Evolutionary conservation across 2,797 vertebrate genomes (phyloP), one percentile per base, ranked within the genome.

Genomic region (Orestias chungarensis): DNA sequence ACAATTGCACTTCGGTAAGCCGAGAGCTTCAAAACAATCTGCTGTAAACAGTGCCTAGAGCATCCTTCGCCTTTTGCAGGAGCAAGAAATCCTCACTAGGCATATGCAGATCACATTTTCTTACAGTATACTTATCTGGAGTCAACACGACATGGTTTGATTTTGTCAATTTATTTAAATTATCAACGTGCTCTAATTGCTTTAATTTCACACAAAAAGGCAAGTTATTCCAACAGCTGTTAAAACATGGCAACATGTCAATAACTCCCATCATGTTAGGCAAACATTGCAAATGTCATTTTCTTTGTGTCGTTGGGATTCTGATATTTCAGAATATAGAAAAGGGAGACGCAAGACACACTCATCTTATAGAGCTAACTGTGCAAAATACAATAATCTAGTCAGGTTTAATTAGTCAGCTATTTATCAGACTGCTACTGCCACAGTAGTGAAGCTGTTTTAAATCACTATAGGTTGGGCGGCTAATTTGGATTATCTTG

Each of bases 21-120:
- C 77, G 71, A 75, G 38, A 52, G 57, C 18, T 59, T 43, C 27
- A 44, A 68, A 74, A 71, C 54, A 33, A 73, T 18, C 33, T 46
- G 54, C 38, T n/a, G 66, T 33, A 52, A 71, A 47, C 15, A 33
- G 62, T 23, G 12, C 10, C 50, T 14, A 14, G 50, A 74, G 55
- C 78, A 61, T 66, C 54, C 57, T 11, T 52, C 42, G 38, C 35
- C 65, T 76, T 54, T 71, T 76, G 59, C 73, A 5, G 38, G 75
- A 70, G 35, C n/a, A 64, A 49, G 66, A 66, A 57, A 66, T 76
- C 71, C 61, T 69, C 71, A 25, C 61, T 61, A 65, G 74, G 69
- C 46, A 64, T 66, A 61, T 57, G 20, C 20, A 61, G 35, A 33
- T n/a, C n/a, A n/a, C n/a, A n/a, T n/a, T n/a, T n/a, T n/a, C n/a